Evolutionary conservation across 2,888 invertebrate genomes (phyloP), one percentile per base, ranked within the genome.

Genomic region (Trichopria drosophilae): DNA sequence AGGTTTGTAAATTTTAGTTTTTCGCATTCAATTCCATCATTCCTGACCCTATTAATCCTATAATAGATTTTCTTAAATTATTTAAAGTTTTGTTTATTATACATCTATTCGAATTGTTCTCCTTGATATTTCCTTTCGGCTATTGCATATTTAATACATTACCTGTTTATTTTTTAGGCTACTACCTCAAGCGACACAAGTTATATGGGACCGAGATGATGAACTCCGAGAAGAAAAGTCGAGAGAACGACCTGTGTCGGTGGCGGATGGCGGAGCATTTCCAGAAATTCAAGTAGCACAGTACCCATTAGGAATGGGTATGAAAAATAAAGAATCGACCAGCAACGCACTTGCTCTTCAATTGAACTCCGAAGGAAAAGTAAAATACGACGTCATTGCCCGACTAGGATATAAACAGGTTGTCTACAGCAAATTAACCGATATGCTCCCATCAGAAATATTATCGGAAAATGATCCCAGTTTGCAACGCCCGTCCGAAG

Each of bases 261-360:
- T 86, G 0, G 81, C 83, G 72, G 98, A 98, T 84, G 99, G 99
- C 1, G 99, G 99, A 19, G 94, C 99, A 0, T 99, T 93, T 76
- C 99, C 99, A 0, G 99, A 99, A 79, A 93, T 98, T 57, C 90
- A 89, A 68, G 90, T 96, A 16, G 97, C 96, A 0, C 99, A 99
- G 69, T 93, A 93, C 77, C 99, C 99, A 0, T 76, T 98, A 49
- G 88, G 87, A 6, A 91, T 98, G 91, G 97, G 96, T 0, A 82
- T 85, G 10, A 84, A 85, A 20, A 86, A 87, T 41, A 87, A 86
- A 66, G 84, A 87, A 68, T 84, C 86, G 19, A 85, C 86, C 5
- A 87, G 88, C 1, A 97, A 96, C 78, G 93, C 96, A 0, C 73
- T 99, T 1, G 93, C 96, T 0, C 87, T 96, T 0, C 93, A 96